phyloP scores from a whole-genome alignment of 1,140 invertebrate genomes.

The Eurosta solidaginis region DNA sequence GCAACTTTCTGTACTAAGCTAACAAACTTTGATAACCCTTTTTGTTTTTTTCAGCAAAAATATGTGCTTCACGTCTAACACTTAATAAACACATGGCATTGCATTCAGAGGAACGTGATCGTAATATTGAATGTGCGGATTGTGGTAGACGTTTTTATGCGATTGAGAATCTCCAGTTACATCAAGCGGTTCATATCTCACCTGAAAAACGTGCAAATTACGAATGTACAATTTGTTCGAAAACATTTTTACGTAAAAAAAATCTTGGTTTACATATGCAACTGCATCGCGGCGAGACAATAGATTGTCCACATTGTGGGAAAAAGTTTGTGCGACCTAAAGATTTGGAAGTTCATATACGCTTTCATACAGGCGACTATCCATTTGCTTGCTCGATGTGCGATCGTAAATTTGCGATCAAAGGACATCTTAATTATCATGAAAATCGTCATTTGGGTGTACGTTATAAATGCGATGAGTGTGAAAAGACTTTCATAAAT shows the following conservation, averaged over 20 bases:
- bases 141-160: slow-evolving; percentile 18
- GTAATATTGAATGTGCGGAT: slow-evolving; percentile 10
- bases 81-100: background rate
- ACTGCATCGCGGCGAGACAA: slow-evolving; percentile 15
- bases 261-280: slow-evolving; percentile 31
- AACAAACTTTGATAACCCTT: too few relatives aligned
- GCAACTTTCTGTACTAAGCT: too few relatives aligned
- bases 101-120: background rate
- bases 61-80: background rate
- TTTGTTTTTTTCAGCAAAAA: slow-evolving; percentile 16
- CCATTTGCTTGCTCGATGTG: slow-evolving; percentile 26
- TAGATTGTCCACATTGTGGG: slow-evolving; percentile 28
- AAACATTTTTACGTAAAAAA: slow-evolving; percentile 7
- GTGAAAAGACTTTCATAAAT: slow-evolving; percentile 32
- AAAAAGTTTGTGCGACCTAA: slow-evolving; percentile 29
- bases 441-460: slow-evolving; percentile 28
- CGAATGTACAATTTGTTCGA: slow-evolving; percentile 13
- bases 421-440: slow-evolving; percentile 29
- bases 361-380: slow-evolving; percentile 32
- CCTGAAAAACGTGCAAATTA: background rate
- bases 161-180: background rate
- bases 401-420: slow-evolving; percentile 17
- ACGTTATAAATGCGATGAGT: slow-evolving; percentile 17
- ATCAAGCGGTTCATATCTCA: slow-evolving; percentile 7
- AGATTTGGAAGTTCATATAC: slow-evolving; percentile 30